phyloP scores from a whole-genome alignment of 2,113 vertebrate genomes.

The Talpa occidentalis region DNA sequence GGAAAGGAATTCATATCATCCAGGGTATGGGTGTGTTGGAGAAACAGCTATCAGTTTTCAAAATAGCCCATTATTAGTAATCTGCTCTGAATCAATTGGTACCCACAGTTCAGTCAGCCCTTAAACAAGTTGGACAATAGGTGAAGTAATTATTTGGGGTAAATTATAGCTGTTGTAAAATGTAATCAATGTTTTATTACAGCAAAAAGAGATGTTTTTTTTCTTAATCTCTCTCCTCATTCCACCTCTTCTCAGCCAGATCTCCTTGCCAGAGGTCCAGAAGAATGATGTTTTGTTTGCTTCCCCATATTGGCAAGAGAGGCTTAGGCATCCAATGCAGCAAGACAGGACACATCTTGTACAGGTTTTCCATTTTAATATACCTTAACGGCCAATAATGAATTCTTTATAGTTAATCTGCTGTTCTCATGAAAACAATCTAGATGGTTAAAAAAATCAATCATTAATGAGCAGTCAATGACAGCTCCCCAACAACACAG shows the following conservation, averaged over 20 bases:
- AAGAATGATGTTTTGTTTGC: neutral
- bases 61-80: slow-evolving; percentile 71
- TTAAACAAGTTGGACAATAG: slow-evolving; percentile 69
- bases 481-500: slow-evolving; percentile 69
- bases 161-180: slow-evolving; percentile 75
- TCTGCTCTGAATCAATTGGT: slow-evolving; percentile 58
- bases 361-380: slow-evolving; percentile 69
- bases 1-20: slow-evolving; percentile 74
- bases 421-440: slow-evolving; percentile 72
- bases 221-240: slow-evolving; percentile 31
- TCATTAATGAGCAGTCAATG: slow-evolving; percentile 77
- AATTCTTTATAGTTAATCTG: slow-evolving; percentile 76
- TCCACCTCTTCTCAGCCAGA: neutral
- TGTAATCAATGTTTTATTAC: slow-evolving; percentile 58
- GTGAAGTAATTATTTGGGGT: slow-evolving; percentile 68
- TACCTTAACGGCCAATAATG: slow-evolving; percentile 69
- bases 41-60: slow-evolving; percentile 58
- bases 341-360: slow-evolving; percentile 56
- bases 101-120: slow-evolving; percentile 36
- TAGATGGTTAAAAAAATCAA: slow-evolving; percentile 78
- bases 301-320: neutral
- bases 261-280: slow-evolving; percentile 18
- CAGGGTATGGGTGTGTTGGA: slow-evolving; percentile 30
- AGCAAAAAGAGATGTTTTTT: neutral
- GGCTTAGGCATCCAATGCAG: neutral